Evolutionary conservation across 2,113 vertebrate species (phyloP).

Genomic region (Halichoerus grypus): DNA sequence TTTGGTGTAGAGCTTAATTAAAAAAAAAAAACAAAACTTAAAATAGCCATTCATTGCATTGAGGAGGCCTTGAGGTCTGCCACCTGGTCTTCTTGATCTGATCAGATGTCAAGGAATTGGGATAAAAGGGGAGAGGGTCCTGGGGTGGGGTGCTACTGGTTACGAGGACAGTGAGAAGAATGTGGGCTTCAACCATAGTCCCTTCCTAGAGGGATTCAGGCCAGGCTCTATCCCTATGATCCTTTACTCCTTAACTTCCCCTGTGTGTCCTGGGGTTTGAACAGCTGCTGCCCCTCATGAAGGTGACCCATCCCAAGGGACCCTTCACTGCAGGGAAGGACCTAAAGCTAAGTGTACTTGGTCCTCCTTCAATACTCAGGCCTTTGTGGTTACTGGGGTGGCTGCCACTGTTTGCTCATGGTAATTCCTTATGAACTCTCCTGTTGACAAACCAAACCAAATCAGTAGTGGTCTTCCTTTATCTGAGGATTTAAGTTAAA

Average conservation of each 20-base stretch:
- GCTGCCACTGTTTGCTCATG: neutral
- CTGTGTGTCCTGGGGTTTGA: neutral
- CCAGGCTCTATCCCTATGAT: neutral
- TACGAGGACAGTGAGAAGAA: neutral
- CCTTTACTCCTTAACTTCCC: neutral
- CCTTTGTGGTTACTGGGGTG: neutral
- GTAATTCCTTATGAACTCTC: neutral
- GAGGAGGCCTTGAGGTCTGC: neutral
- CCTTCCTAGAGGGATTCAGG: neutral
- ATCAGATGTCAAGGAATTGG: neutral
- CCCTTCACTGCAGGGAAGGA: neutral
- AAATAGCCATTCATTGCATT: neutral
- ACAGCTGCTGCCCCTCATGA: neutral
- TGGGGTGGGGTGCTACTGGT: neutral
- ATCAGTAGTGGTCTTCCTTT: slow-evolving; percentile 42
- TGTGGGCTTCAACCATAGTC: neutral
- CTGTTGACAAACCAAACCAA: slow-evolving; percentile 35
- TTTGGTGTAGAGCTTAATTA: neutral
- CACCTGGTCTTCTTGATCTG: neutral
- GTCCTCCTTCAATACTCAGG: neutral
- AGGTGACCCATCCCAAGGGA: neutral
- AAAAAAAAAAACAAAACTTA: neutral
- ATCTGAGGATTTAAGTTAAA: slow-evolving; percentile 47
- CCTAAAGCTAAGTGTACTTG: neutral
- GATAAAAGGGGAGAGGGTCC: neutral